These are phyloP conservation scores for Papio anubis DNA, from an alignment of 2,113 vertebrate genomes.

Conservation along the genomic window DNA sequence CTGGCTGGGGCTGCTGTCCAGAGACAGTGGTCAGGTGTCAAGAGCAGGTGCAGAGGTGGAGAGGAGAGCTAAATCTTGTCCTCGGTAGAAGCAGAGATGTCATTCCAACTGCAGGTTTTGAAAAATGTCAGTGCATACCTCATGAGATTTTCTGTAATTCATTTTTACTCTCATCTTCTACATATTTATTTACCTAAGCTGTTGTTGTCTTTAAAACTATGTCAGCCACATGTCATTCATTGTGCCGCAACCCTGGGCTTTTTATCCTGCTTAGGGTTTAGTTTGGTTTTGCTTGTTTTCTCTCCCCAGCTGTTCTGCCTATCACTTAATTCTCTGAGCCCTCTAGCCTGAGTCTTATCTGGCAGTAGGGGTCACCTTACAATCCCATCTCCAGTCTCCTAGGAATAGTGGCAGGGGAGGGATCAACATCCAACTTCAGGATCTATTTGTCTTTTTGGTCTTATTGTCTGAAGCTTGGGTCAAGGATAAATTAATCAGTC, in stretches of 20 bases:
- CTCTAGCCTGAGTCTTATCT: constrained; percentile 7
- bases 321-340: not conserved
- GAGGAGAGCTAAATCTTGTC: not conserved
- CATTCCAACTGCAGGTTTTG: not conserved
- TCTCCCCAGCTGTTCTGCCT: constrained; percentile 29
- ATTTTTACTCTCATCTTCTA: constrained; percentile 28
- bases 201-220: constrained; percentile 64
- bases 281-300: not conserved
- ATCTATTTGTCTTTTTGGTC: constrained; percentile 51
- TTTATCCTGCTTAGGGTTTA: constrained; percentile 1
- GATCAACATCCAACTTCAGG: not conserved
- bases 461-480: constrained; percentile 25
- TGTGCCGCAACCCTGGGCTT: constrained; percentile 2
- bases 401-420: not conserved
- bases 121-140: not conserved
- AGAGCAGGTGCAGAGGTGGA: not conserved
- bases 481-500: constrained; percentile 51
- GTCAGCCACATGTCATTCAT: constrained; percentile 57
- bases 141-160: constrained; percentile 18
- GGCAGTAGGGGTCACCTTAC: not conserved
- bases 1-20: not conserved
- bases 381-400: not conserved
- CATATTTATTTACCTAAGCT: constrained; percentile 61
- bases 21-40: not conserved
- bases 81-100: not conserved